Evolutionary conservation across 1,140 invertebrate genomes (phyloP).

Genomic region (Bilobella aurantiaca): DNA sequence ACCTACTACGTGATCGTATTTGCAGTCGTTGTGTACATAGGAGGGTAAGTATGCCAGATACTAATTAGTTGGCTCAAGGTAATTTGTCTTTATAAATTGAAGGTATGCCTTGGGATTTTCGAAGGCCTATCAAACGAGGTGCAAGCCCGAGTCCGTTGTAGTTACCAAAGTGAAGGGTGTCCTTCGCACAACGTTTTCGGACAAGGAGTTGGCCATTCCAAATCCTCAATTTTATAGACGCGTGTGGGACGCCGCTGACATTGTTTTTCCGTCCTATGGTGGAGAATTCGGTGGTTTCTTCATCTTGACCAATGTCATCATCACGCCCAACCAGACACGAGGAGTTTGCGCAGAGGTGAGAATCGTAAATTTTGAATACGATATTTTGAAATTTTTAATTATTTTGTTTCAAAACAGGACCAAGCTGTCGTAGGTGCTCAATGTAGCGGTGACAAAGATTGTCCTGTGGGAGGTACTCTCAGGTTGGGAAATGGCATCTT

Average conservation of each 20-base stretch:
- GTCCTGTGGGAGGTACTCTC: conserved; percentile 32
- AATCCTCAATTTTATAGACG: conserved; percentile 26
- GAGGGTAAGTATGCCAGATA: conserved; percentile 6
- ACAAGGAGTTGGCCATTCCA: conserved; percentile 24
- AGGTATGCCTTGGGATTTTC: conserved; percentile 45
- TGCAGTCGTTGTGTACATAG: conserved; percentile 11
- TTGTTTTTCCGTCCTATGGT: conserved; percentile 44
- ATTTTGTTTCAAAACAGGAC: neutral
- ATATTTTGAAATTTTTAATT: neutral
- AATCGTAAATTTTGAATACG: neutral
- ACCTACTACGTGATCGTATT: conserved; percentile 4
- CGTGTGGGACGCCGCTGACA: conserved; percentile 48
- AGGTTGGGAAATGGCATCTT: conserved; percentile 40
- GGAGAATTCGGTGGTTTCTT: conserved; percentile 43
- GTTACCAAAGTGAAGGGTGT: conserved; percentile 49
- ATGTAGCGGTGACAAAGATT: conserved; percentile 34
- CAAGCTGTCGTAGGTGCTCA: conserved; percentile 35
- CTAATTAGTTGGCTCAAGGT: neutral
- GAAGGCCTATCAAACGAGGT: conserved; percentile 48
- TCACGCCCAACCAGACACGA: conserved; percentile 44
- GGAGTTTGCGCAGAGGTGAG: conserved; percentile 43
- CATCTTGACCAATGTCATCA: conserved; percentile 46
- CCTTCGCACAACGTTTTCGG: conserved; percentile 38
- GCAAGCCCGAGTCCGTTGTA: conserved; percentile 42
- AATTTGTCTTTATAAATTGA: conserved; percentile 8